Percentiles rank a stretch among this genome's conserved stretches.
These are phyloP conservation scores for Philonicus albiceps DNA, from an alignment of 2,888 invertebrate genomes.

Conservation along the genomic window DNA sequence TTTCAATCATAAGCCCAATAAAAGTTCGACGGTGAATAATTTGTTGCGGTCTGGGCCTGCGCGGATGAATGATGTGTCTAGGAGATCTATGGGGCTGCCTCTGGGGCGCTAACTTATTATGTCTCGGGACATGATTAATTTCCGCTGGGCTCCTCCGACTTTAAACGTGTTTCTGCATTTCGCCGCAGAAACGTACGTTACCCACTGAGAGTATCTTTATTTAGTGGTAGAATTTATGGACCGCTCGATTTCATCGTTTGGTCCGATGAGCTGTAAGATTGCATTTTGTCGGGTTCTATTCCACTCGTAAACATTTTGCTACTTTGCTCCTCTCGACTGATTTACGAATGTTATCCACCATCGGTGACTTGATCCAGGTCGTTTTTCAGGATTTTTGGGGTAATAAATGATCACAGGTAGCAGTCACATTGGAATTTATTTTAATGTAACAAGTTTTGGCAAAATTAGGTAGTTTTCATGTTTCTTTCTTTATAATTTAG, in stretches of 20 bases:
- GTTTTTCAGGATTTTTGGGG: neutral
- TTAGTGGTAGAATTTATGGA: neutral
- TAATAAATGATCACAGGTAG: neutral
- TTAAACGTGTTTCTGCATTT: neutral
- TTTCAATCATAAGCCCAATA: constrained; percentile 31
- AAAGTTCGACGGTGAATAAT: constrained; percentile 27
- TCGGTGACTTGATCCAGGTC: neutral
- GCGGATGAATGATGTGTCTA: constrained; percentile 20
- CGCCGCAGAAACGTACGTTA: neutral
- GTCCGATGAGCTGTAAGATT: neutral
- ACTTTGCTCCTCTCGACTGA: neutral
- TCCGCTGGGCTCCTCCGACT: neutral
- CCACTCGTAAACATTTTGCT: neutral
- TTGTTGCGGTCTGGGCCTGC: constrained; percentile 19
- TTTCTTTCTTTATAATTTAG: too few species aligned
- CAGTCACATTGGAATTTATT: neutral
- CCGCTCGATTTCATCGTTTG: neutral
- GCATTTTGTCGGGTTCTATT: neutral
- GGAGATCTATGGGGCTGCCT: constrained; percentile 14
- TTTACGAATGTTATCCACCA: neutral
- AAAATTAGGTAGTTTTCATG: neutral
- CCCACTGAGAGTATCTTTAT: neutral
- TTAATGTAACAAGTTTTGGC: neutral
- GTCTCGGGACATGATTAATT: neutral
- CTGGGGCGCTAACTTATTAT: constrained; percentile 24